Conservation (phyloP, 2,888 invertebrate species). For the Agrotis segetum region DNA sequence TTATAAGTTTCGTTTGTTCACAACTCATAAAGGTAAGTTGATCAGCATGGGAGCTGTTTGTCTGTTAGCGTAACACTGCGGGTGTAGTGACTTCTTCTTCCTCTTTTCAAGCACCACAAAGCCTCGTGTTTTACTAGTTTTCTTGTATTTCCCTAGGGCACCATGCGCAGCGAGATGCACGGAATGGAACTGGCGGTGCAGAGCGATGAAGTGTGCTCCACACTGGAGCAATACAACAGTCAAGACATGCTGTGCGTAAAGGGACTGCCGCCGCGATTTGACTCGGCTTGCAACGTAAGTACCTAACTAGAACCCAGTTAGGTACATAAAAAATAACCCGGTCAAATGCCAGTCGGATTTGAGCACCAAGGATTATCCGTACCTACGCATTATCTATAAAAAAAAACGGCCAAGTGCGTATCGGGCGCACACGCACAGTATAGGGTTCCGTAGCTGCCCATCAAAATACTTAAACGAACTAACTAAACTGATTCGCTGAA, state of each 20-base stretch:
- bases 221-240: constrained; percentile 76
- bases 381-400: too few relatives aligned
- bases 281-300: constrained; percentile 88
- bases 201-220: constrained; percentile 73
- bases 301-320: background rate
- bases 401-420: too few relatives aligned
- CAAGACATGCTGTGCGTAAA: constrained; percentile 84
- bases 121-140: background rate
- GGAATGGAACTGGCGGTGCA: constrained; percentile 80
- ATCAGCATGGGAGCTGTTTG: constrained; percentile 7
- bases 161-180: constrained; percentile 86
- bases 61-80: background rate
- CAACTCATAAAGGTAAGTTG: constrained; percentile 9
- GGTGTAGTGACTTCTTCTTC: constrained; percentile 25
- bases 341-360: too few relatives aligned
- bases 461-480: too few relatives aligned
- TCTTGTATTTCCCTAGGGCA: constrained; percentile 72
- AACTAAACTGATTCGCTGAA: too few relatives aligned
- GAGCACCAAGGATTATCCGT: too few relatives aligned
- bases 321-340: too few relatives aligned
- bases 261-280: constrained; percentile 79
- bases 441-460: too few relatives aligned
- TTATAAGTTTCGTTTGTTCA: too few relatives aligned
- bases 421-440: too few relatives aligned
- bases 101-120: background rate